Percentiles rank a stretch among this genome's conserved stretches.
Evolutionary conservation across 2,888 invertebrate genomes (phyloP).

Genomic region (Sabatieria punctata): DNA sequence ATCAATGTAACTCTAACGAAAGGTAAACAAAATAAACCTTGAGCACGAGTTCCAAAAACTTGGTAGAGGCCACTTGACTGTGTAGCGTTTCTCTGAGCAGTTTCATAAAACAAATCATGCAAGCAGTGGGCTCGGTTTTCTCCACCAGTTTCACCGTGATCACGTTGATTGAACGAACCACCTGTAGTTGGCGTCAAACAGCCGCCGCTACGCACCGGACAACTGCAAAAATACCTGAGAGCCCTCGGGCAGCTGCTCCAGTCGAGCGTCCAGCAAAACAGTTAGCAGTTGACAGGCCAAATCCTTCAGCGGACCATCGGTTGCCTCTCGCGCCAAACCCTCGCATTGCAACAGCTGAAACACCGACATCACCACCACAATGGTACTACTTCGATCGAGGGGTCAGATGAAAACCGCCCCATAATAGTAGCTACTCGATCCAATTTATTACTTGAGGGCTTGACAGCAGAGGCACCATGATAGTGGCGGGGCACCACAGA

Average conservation of each 20-base stretch:
- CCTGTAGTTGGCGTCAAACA: conserved; percentile 32
- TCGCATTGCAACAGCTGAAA: conserved; percentile 45
- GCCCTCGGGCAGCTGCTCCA: conserved; percentile 46
- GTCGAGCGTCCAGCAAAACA: conserved; percentile 50
- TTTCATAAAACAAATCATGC: conserved; percentile 52
- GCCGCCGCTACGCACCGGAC: conserved; percentile 10
- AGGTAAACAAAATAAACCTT: conserved; percentile 28
- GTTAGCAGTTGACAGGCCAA: conserved; percentile 51
- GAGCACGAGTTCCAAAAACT: conserved; percentile 37
- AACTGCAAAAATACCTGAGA: conserved; percentile 37
- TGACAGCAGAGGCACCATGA: too few relatives aligned
- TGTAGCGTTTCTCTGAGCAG: conserved; percentile 67
- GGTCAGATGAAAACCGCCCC: too few relatives aligned
- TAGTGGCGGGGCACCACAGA: too few relatives aligned
- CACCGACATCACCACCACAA: conserved; percentile 18
- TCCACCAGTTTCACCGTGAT: conserved; percentile 57
- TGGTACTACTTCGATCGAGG: too few relatives aligned
- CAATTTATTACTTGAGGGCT: too few relatives aligned
- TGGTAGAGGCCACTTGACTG: conserved; percentile 43
- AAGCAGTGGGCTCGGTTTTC: conserved; percentile 45
- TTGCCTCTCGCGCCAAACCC: conserved; percentile 48
- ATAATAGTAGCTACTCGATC: too few relatives aligned
- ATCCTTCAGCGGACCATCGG: conserved; percentile 49
- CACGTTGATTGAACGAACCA: conserved; percentile 54
- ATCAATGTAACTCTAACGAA: too few relatives aligned